phyloP scores from a whole-genome alignment of 2,113 vertebrate genomes.

The Rhadina sibilatrix region DNA sequence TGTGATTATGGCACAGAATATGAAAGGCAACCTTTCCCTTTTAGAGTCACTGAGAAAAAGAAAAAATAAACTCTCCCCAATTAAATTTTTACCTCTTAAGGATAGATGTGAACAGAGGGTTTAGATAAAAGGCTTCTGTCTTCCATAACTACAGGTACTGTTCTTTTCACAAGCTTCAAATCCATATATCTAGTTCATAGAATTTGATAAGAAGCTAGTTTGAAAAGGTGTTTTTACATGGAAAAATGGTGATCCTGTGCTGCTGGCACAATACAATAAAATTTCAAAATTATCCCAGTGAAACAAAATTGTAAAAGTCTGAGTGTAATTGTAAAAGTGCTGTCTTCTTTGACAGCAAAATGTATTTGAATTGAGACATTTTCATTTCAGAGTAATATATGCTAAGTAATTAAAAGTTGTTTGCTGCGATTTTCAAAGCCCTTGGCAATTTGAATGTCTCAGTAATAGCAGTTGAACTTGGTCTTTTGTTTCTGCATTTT shows the following conservation, averaged over 20 bases:
- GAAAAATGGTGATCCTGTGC: background rate
- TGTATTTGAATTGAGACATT: background rate
- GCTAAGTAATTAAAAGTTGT: background rate
- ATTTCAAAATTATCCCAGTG: background rate
- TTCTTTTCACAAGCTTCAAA: background rate
- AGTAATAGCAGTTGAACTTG: background rate
- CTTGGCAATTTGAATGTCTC: background rate
- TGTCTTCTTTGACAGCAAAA: background rate
- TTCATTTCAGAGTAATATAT: background rate
- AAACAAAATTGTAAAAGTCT: background rate
- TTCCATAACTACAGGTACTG: background rate
- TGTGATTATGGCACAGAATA: background rate
- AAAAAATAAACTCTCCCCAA: background rate
- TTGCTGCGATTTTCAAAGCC: background rate
- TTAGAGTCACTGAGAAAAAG: background rate
- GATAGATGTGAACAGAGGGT: background rate
- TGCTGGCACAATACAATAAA: background rate
- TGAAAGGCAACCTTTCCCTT: background rate
- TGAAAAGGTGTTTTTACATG: background rate
- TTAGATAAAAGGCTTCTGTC: background rate
- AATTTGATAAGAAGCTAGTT: background rate
- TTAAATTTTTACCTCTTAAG: background rate
- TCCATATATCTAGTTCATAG: background rate
- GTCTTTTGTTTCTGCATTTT: background rate
- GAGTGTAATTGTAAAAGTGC: background rate